Evolutionary conservation across 1,140 invertebrate genomes (phyloP).

Genomic region (Coenobita brevimanus): DNA sequence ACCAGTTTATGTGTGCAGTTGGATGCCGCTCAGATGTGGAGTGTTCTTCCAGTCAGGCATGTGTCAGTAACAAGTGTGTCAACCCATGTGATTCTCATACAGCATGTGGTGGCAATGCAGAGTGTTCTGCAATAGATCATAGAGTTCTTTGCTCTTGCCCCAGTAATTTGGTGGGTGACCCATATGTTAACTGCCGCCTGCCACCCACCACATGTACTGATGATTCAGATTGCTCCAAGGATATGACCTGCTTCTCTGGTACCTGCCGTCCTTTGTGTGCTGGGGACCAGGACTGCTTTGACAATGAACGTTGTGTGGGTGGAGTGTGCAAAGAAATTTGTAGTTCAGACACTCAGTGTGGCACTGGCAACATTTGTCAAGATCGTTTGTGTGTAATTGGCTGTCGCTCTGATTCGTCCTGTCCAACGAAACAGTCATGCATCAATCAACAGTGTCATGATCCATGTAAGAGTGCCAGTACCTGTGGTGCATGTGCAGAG

Average conservation of each 20-base stretch:
- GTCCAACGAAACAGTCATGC: conserved; percentile 83
- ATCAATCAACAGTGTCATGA: conserved; percentile 88
- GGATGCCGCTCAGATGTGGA: conserved; percentile 88
- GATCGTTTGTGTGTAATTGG: conserved; percentile 84
- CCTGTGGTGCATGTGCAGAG: conserved; percentile 87
- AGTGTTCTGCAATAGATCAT: conserved; percentile 82
- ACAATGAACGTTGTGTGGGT: conserved; percentile 87
- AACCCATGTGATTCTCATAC: conserved; percentile 83
- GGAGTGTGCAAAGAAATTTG: conserved; percentile 88
- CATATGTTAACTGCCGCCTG: conserved; percentile 82
- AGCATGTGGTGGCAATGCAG: conserved; percentile 89
- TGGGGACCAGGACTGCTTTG: conserved; percentile 85
- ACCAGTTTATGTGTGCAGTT: conserved; percentile 82
- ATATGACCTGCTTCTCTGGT: conserved; percentile 82
- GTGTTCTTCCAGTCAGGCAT: conserved; percentile 80
- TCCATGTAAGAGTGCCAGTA: conserved; percentile 81
- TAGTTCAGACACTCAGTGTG: conserved; percentile 87
- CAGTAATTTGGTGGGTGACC: conserved; percentile 82
- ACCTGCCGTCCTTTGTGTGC: conserved; percentile 84
- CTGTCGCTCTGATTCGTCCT: conserved; percentile 75
- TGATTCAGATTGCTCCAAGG: conserved; percentile 80
- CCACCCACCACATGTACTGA: conserved; percentile 78
- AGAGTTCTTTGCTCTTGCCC: conserved; percentile 84
- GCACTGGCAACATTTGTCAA: conserved; percentile 86
- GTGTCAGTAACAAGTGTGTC: conserved; percentile 83